Conservation (phyloP, 2,888 invertebrate species). For the Himalopsyche tibetana region DNA sequence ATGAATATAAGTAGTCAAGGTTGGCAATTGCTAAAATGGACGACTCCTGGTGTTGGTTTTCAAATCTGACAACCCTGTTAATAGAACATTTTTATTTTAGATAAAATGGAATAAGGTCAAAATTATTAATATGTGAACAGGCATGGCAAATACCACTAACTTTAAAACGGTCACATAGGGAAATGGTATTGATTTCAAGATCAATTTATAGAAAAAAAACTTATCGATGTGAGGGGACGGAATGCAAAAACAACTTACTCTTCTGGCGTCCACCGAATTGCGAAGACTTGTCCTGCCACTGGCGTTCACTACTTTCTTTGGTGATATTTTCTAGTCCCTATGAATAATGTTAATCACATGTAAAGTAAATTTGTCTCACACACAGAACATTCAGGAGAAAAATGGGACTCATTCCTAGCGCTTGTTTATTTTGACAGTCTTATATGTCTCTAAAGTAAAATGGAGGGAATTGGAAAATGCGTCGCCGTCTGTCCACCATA, state of each 20-base stretch:
- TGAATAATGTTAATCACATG: slow-evolving; percentile 69
- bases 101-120: too few species aligned
- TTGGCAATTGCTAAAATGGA: too few species aligned
- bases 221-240: neutral
- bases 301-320: slow-evolving; percentile 91
- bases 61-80: too few species aligned
- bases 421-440: slow-evolving; percentile 51
- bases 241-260: slow-evolving; percentile 79
- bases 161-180: slow-evolving; percentile 27
- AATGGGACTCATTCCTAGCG: neutral
- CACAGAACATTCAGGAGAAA: slow-evolving; percentile 52
- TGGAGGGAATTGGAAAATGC: neutral
- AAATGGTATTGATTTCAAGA: neutral
- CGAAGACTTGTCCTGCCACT: slow-evolving; percentile 91
- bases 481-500: neutral
- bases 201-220: slow-evolving; percentile 16
- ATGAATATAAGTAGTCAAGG: too few species aligned
- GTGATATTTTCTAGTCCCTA: slow-evolving; percentile 91
- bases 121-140: slow-evolving; percentile 34
- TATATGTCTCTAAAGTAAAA: slow-evolving; percentile 44
- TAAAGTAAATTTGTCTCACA: slow-evolving; percentile 58
- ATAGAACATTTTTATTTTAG: too few species aligned
- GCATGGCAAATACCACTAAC: slow-evolving; percentile 48
- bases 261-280: slow-evolving; percentile 93
- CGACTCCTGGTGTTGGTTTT: too few species aligned